Percentiles rank a stretch among this genome's conserved stretches.
Conservation (phyloP, 2,888 invertebrate species). For the Caenorhabditis drosophilae region DNA sequence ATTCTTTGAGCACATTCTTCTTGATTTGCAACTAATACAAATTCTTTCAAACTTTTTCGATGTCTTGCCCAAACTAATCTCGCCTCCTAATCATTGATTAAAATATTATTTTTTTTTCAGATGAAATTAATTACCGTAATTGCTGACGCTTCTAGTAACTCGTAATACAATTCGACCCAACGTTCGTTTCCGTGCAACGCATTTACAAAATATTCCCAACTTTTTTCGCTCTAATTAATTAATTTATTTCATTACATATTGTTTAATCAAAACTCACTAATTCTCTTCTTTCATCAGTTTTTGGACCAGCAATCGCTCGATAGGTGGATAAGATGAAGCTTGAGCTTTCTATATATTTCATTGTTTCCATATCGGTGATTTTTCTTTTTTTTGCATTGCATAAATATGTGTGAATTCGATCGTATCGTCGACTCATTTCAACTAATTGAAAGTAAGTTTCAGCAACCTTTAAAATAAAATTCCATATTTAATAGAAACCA, state of each 20-base stretch:
- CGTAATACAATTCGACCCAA: slow-evolving; percentile 31
- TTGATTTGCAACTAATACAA: too few species aligned
- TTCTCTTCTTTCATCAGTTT: slow-evolving; percentile 4
- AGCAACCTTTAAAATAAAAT: too few species aligned
- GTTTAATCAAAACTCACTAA: too few species aligned
- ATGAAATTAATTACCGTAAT: not conserved
- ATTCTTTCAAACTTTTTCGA: too few species aligned
- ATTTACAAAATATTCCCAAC: slow-evolving; percentile 41
- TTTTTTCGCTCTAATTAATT: slow-evolving; percentile 1
- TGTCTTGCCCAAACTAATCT: not conserved
- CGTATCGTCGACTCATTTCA: slow-evolving; percentile 30
- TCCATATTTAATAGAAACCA: too few species aligned
- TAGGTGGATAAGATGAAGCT: slow-evolving; percentile 43
- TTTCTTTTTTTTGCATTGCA: slow-evolving; percentile 30
- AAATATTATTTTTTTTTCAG: not conserved
- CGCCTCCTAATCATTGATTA: not conserved
- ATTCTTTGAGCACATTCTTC: not conserved
- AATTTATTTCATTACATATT: too few species aligned
- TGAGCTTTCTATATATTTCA: slow-evolving; percentile 16
- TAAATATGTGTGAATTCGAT: slow-evolving; percentile 35
- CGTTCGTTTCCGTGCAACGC: slow-evolving; percentile 31
- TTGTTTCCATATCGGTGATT: slow-evolving; percentile 37
- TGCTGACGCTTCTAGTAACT: not conserved
- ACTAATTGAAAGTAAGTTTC: slow-evolving; percentile 38
- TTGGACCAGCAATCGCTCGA: slow-evolving; percentile 30